Conservation (phyloP, 2,113 vertebrate species). For the Platichthys flesus region DNA sequence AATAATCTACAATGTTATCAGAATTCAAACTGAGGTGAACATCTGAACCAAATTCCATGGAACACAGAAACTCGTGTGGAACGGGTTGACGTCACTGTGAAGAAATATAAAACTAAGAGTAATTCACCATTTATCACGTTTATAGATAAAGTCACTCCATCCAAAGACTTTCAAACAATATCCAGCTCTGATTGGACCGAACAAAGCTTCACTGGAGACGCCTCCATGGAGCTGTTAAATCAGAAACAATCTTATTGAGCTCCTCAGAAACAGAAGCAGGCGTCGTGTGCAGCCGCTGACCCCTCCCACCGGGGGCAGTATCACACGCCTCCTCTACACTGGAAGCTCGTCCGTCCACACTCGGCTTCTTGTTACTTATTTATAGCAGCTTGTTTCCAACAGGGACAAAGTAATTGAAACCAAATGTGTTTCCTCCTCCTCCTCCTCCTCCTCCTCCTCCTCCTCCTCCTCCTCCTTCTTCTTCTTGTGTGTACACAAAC, state of each 20-base stretch:
- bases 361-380: conserved; percentile 65
- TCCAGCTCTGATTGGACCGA: too few species aligned
- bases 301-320: background rate
- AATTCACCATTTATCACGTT: too few species aligned
- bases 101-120: too few species aligned
- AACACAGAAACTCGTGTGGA: too few species aligned
- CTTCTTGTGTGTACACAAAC: conserved; percentile 10
- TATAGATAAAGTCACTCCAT: too few species aligned
- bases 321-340: background rate
- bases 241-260: background rate
- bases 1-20: too few species aligned
- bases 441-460: background rate
- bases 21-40: too few species aligned
- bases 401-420: conserved; percentile 67
- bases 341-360: conserved; percentile 52
- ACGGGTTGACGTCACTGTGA: too few species aligned
- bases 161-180: too few species aligned
- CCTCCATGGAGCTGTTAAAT: too few species aligned
- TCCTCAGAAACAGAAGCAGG: background rate
- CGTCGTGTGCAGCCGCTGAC: background rate
- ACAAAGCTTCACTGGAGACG: too few species aligned
- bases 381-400: conserved; percentile 68
- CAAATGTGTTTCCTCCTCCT: conserved; percentile 59
- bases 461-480: background rate
- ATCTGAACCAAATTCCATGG: too few species aligned